Percentiles rank a stretch among this genome's conserved stretches.
phyloP scores from a whole-genome alignment of 2,888 invertebrate species.

The Lumbricus terrestris region DNA sequence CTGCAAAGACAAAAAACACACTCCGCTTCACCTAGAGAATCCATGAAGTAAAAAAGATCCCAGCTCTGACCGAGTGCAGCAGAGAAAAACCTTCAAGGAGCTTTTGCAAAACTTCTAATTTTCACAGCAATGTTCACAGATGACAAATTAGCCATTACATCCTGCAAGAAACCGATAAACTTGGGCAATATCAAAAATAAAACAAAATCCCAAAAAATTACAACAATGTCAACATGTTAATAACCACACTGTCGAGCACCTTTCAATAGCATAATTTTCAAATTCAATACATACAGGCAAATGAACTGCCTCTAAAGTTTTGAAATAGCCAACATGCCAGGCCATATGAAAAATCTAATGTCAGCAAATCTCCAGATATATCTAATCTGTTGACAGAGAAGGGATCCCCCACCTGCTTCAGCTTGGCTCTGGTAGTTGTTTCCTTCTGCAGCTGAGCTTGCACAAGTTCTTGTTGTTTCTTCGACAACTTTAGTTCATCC shows the following conservation, averaged over 20 bases:
- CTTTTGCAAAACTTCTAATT: not conserved
- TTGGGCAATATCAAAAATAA: not conserved
- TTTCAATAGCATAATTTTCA: too few species aligned
- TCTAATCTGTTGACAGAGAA: not conserved
- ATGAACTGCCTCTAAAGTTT: not conserved
- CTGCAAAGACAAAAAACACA: not conserved
- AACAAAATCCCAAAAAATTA: too few species aligned
- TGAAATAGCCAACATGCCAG: not conserved
- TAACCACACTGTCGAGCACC: too few species aligned
- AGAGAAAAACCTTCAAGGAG: not conserved
- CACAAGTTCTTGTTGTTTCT: slow-evolving; percentile 89
- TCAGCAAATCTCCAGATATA: not conserved
- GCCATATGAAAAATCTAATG: not conserved
- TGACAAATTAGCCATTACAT: not conserved
- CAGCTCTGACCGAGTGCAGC: not conserved
- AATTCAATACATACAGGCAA: not conserved
- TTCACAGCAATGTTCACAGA: not conserved
- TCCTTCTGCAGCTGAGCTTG: slow-evolving; percentile 84
- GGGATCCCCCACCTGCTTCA: slow-evolving; percentile 27
- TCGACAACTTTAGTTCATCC: slow-evolving; percentile 63
- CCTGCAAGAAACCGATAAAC: not conserved
- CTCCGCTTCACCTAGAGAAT: not conserved
- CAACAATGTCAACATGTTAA: too few species aligned
- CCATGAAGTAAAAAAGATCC: not conserved
- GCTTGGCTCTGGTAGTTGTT: slow-evolving; percentile 69